Conservation (phyloP, 2,113 vertebrate genomes). For the Pandion haliaetus region DNA sequence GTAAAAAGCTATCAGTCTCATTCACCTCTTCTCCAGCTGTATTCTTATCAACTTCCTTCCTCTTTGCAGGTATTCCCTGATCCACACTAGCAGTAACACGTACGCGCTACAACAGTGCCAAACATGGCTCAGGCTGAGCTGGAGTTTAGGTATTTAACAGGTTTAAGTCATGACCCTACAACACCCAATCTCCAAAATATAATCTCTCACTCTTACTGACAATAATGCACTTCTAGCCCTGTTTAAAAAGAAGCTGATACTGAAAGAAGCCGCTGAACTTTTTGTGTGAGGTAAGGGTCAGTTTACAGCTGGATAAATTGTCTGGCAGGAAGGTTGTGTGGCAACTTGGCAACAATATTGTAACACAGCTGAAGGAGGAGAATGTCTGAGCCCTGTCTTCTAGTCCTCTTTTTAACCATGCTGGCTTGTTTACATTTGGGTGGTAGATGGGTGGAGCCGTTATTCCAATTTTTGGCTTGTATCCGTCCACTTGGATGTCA, state of each 20-base stretch:
- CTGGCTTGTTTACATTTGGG: constrained; percentile 47
- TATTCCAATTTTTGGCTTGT: constrained; percentile 60
- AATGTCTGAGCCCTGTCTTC: not conserved
- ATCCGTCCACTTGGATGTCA: constrained; percentile 47
- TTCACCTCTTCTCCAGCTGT: not conserved
- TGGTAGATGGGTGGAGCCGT: constrained; percentile 42
- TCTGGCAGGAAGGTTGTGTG: not conserved
- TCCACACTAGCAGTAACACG: fast-evolving
- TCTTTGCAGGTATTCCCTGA: not conserved
- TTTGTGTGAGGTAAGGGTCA: not conserved
- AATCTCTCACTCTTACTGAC: not conserved
- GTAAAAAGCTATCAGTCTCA: not conserved
- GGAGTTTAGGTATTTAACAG: not conserved
- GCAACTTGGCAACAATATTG: not conserved
- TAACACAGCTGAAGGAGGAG: not conserved
- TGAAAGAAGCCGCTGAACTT: not conserved
- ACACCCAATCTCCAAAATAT: not conserved
- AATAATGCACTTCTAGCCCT: not conserved
- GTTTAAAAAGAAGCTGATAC: not conserved
- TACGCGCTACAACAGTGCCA: not conserved
- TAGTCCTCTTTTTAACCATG: constrained; percentile 1
- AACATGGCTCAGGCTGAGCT: not conserved
- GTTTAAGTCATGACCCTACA: not conserved
- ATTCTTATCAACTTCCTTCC: not conserved
- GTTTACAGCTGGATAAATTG: not conserved